Base-by-base conservation (phyloP, 2,888 invertebrate species). In the Acleris sparsana region DNA sequence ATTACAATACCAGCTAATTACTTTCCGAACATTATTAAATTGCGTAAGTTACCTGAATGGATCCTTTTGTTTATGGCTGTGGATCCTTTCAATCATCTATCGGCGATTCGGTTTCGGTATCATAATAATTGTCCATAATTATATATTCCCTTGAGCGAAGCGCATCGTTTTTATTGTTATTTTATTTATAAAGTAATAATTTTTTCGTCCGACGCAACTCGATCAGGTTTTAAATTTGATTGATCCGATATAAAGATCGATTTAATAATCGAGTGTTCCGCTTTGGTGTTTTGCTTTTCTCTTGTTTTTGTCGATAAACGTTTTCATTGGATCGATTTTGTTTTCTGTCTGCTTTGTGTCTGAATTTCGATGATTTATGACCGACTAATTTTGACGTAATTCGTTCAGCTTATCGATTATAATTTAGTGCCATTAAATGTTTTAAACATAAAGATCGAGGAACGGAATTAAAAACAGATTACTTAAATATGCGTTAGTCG, bases 91-190 rank as follows among this genome's bases (percentile, higher is more conserved):
- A 91, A 91, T 91, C 92, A 90, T 92, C 92, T 91, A 91, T 90
- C 89, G 86, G 82, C 87, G 88, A 91, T 90, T 90, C 86, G 87
- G 89, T 87, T 87, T 88, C 86, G 87, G 83, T 88, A 91, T 92
- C 89, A 91, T 89, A 92, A 90, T 92, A 92, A 92, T 92, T 92
- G 92, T 89, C 89, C 92, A 90, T 92, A 92, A 92, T 92, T 92
- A 92, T 87, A 92, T 89, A 91, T 90, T 89, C 91, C 88, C 89
- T 87, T 87, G 87, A 87, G 86, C 86, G 80, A 77, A 80, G 85
- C 86, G 87, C 90, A 88, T 91, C 92, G 80, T 85, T 92, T 92
- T 92, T 92, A 92, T 92, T 92, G 92, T 91, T 92, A 92, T 92
- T 92, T 92, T 92, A 92, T 92, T 92, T 92, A 92, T 92, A 92